These are phyloP conservation scores for Agapostemon virescens DNA, from an alignment of 2,888 invertebrate genomes.

Conservation along the genomic window DNA sequence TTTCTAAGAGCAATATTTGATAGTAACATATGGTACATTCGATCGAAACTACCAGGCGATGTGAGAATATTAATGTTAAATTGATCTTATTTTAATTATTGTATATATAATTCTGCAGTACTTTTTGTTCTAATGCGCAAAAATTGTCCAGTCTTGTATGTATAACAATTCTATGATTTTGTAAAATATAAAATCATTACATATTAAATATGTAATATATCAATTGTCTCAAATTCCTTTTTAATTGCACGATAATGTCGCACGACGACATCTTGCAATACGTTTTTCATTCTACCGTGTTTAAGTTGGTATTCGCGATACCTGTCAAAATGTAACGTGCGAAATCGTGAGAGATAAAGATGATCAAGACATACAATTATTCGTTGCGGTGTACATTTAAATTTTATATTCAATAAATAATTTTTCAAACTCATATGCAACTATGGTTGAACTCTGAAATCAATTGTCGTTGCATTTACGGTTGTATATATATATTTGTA, in stretches of 20 bases:
- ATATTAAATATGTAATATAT: conserved; percentile 5
- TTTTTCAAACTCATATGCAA: neutral
- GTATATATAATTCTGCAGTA: neutral
- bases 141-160: neutral
- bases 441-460: neutral
- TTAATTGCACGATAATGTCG: neutral
- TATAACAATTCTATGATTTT: neutral
- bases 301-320: neutral
- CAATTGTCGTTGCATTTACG: neutral
- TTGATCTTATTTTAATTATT: neutral
- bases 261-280: neutral
- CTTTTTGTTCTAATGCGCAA: neutral
- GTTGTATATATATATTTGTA: neutral
- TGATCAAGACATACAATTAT: neutral
- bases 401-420: neutral
- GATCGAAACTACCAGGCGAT: neutral
- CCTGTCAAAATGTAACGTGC: neutral
- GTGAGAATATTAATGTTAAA: neutral
- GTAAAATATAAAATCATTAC: neutral
- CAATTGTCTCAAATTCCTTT: neutral
- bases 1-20: neutral
- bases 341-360: neutral
- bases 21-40: neutral
- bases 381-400: neutral
- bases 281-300: neutral